Percentiles rank a stretch among this genome's conserved stretches.
phyloP scores from a whole-genome alignment of 35 echinoderm and acorn worm species.

The Lytechinus variegatus region DNA sequence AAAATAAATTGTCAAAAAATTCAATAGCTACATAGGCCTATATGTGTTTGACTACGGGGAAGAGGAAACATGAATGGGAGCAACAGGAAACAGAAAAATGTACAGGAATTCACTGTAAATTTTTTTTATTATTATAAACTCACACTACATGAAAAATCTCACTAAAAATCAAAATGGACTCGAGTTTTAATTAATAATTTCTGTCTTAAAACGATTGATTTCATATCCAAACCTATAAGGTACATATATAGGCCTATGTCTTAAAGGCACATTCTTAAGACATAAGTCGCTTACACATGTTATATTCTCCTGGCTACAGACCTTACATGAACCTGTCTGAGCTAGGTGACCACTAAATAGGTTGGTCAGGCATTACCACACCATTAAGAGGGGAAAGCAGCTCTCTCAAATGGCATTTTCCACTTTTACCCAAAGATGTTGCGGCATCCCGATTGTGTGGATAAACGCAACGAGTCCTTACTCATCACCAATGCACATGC shows the following conservation, averaged over 20 bases:
- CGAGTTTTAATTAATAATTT: not conserved
- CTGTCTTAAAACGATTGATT: not conserved
- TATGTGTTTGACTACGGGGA: too few species aligned
- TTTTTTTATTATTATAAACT: too few species aligned
- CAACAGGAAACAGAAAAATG: too few species aligned
- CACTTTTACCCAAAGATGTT: not conserved
- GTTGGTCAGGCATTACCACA: not conserved
- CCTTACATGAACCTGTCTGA: not conserved
- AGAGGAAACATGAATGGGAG: too few species aligned
- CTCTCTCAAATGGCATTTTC: not conserved
- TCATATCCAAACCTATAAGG: not conserved
- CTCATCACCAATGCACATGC: conserved; percentile 35
- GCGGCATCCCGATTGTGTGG: not conserved
- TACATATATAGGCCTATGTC: not conserved
- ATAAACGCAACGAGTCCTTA: not conserved
- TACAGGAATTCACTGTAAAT: too few species aligned
- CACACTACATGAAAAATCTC: too few species aligned
- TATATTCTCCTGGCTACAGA: not conserved
- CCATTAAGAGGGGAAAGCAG: not conserved
- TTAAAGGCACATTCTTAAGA: not conserved
- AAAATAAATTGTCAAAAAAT: too few species aligned
- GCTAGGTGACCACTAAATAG: not conserved
- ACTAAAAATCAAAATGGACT: not conserved
- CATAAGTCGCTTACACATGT: not conserved
- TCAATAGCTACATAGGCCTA: too few species aligned